Base-by-base conservation (phyloP, 2,888 invertebrate genomes). In the Melieria crassipennis region DNA sequence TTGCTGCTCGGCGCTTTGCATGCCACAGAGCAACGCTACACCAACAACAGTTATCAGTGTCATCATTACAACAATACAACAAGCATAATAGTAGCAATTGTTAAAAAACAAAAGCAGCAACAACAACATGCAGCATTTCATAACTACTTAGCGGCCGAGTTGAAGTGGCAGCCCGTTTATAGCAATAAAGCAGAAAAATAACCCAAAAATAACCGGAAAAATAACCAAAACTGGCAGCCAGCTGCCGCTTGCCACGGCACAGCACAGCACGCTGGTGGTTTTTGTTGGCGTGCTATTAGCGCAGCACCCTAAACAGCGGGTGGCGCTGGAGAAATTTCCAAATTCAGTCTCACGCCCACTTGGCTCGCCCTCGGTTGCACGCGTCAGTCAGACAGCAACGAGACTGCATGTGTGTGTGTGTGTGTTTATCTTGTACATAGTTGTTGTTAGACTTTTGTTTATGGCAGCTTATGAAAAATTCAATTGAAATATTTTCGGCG, bases 401-500 rank as follows among this genome's bases (percentile, higher is more conserved):
- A 7, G 4, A 11, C 13, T 42, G 57, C 30, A 45, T 30, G 9
- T 3, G 16, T 47, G 45, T 61, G 13, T 62, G 13, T 64, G 6
- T n/a, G 7, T 50, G 6, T 52, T n/a, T 42, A 52, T 50, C n/a
- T 64, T 50, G 7, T 50, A 13, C 4, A 5, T 58, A 43, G 9
- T 42, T 58, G 58, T 7, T 58, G 43, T 30, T 30, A 30, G 30
- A 30, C 30, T 30, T 30, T 30, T 30, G 30, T 30, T 78, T 76
- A 77, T 78, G 77, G 75, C 76, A 78, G 74, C 75, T 81, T 79
- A 78, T 80, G 76, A 80, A 81, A 81, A 78, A 81, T 81, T 78
- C 78, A 79, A 81, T 81, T 78, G 81, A 79, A 81, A 77, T 30
- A 58, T 68, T 70, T 70, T 66, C 9, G 16, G n/a, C n/a, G 10